phyloP scores from a whole-genome alignment of 2,113 vertebrate species.

The Podarcis raffonei region DNA sequence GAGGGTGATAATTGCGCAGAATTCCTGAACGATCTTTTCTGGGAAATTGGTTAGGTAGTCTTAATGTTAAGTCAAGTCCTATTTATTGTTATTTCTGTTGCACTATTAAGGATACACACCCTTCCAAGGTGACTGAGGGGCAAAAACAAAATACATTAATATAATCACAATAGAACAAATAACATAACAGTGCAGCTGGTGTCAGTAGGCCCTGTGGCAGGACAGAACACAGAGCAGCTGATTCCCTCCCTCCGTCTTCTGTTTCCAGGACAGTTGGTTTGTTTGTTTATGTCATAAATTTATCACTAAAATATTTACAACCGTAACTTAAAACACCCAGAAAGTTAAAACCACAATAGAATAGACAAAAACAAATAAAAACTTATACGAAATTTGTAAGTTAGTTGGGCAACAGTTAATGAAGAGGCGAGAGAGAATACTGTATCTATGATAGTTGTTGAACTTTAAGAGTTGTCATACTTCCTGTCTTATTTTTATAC shows the following conservation, averaged over 20 bases:
- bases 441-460: background rate
- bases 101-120: background rate
- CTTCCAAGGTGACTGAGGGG: background rate
- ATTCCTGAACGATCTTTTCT: background rate
- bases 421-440: background rate
- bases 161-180: background rate
- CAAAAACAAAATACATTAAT: background rate
- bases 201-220: background rate
- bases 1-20: no score
- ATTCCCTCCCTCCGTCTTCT: background rate
- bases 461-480: background rate
- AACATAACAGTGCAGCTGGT: background rate
- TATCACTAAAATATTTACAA: no score
- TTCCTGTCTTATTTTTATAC: background rate
- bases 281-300: no score
- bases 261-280: background rate
- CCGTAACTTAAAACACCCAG: no score
- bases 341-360: no score
- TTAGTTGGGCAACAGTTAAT: background rate
- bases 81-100: background rate
- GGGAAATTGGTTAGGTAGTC: background rate
- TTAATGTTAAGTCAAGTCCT: background rate
- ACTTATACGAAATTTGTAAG: no score
- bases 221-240: background rate
- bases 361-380: no score